Conservation (phyloP, 2,888 invertebrate genomes). For the Coleophora deauratella region DNA sequence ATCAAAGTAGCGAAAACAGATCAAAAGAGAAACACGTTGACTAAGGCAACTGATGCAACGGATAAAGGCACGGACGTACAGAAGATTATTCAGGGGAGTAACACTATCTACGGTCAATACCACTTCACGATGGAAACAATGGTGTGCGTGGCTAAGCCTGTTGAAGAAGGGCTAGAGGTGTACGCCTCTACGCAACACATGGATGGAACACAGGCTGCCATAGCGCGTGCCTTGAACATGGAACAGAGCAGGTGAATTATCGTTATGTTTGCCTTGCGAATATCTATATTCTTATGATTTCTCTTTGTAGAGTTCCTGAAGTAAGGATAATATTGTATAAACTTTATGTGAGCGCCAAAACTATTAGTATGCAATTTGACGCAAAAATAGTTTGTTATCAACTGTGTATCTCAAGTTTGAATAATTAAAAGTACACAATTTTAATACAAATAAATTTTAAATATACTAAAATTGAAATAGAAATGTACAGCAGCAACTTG, state of each 20-base stretch:
- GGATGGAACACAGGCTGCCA: constrained; percentile 67
- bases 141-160: constrained; percentile 75
- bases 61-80: constrained; percentile 43
- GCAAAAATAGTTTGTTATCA: too few relatives aligned
- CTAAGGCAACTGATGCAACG: constrained; percentile 21
- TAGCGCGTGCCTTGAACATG: constrained; percentile 69
- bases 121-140: constrained; percentile 84
- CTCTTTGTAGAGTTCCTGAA: background rate
- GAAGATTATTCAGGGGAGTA: constrained; percentile 61
- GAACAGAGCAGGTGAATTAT: constrained; percentile 70
- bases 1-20: constrained; percentile 29
- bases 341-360: too few relatives aligned
- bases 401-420: too few relatives aligned
- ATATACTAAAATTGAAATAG: too few relatives aligned
- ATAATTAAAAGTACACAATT: too few relatives aligned
- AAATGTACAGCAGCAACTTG: too few relatives aligned
- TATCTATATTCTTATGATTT: background rate
- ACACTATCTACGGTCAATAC: constrained; percentile 75
- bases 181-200: constrained; percentile 76
- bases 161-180: constrained; percentile 80
- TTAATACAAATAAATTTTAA: too few relatives aligned
- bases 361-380: too few relatives aligned
- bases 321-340: background rate
- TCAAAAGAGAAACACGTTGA: constrained; percentile 21
- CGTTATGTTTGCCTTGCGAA: too few relatives aligned